Base-by-base conservation (phyloP, 2,888 invertebrate species). In the Drosophila conformis region DNA sequence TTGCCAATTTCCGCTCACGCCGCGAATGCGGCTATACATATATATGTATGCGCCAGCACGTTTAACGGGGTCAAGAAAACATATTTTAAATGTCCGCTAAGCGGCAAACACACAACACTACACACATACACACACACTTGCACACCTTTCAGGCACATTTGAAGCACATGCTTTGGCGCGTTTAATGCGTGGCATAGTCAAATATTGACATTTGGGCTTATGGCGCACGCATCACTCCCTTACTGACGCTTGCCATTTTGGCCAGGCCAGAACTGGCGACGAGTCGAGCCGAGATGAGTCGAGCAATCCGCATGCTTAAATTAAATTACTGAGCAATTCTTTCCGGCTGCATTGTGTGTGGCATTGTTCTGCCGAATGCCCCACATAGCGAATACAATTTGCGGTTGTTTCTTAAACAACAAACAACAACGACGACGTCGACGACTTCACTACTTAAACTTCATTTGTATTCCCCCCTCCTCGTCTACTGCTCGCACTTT, bases 191-290 rank as follows among this genome's bases (percentile, higher is more conserved):
- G 66, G 72, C 85, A 87, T 89, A 84, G 82, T 66, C 82, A 89
- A 86, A 89, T 89, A 86, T 89, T 87, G 84, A 89, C 89, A 89
- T 89, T 89, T 69, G 38, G 69, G 89, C 87, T 89, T 82, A 82
- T 89, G 85, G 75, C 57, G 72, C 85, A 85, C 89, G 85, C 87
- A 77, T 80, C 89, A 75, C 82, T 81, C 85, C 79, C 82, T 88
- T 81, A 89, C 84, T 64, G 82, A 68, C 71, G 71, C 69, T 58
- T 53, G 48, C 65, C 70, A 60, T 56, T 81, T 73, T 63, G 67
- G 54, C 61, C 68, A 54, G 51, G 38, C 60, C 38, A 38, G 13
- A 18, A n/a, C 0, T 18, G 53, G 64, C 59, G 21, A 46, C 46
- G 21, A n/a, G 11, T 42, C 42, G 46, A 40, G 10, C 5, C 46